phyloP scores from a whole-genome alignment of 2,113 vertebrate genomes.

The Otocyon megalotis region DNA sequence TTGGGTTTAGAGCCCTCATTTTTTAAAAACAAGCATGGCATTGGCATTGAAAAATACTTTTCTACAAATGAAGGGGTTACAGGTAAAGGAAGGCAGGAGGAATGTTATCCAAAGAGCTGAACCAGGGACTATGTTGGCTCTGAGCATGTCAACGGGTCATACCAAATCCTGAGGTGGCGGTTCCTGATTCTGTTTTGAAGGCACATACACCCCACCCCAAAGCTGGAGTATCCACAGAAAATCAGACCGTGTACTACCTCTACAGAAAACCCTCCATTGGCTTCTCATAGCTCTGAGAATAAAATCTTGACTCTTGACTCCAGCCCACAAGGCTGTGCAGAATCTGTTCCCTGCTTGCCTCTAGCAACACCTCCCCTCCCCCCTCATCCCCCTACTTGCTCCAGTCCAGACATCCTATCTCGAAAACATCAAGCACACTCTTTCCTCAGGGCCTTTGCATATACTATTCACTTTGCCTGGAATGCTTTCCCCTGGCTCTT shows the following conservation, averaged over 20 bases:
- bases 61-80: neutral
- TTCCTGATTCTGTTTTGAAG: conserved; percentile 7
- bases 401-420: neutral
- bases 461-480: neutral
- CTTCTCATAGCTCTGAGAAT: neutral
- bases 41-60: neutral
- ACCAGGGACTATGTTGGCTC: neutral
- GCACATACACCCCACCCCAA: neutral
- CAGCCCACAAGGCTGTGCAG: neutral
- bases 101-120: neutral
- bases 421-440: neutral
- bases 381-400: neutral
- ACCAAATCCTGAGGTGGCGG: neutral
- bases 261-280: neutral
- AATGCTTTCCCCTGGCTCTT: neutral
- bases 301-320: neutral
- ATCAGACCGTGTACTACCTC: neutral
- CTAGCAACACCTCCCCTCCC: neutral
- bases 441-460: conserved; percentile 20
- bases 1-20: neutral
- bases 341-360: neutral
- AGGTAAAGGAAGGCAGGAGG: neutral
- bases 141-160: neutral
- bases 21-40: neutral
- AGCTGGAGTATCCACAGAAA: neutral